Percentiles rank a stretch among this genome's conserved stretches.
Conservation (phyloP, 2,113 vertebrate genomes). For the Stegostoma tigrinum region DNA sequence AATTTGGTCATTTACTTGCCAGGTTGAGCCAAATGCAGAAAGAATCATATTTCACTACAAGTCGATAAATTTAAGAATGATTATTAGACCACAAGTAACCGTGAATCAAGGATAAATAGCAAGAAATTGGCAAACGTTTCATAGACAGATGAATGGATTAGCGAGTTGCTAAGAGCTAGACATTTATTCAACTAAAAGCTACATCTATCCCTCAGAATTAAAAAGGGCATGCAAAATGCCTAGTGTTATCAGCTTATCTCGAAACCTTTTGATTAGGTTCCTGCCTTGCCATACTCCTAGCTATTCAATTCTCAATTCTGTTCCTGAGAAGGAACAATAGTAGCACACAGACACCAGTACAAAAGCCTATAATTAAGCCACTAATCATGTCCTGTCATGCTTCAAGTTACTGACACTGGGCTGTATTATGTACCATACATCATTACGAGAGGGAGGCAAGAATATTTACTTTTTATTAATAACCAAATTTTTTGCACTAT, state of each 20-base stretch:
- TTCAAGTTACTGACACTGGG: background rate
- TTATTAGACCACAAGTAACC: background rate
- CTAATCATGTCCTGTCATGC: too few relatives aligned
- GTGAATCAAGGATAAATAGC: background rate
- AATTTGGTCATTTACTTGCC: background rate
- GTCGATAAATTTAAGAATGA: background rate
- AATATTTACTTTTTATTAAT: background rate
- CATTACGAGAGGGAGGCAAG: background rate
- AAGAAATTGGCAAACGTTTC: background rate
- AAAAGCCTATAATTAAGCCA: constrained; percentile 16
- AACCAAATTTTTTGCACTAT: background rate
- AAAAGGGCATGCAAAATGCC: background rate
- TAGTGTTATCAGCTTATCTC: background rate
- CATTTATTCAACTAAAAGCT: background rate
- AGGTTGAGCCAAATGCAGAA: background rate
- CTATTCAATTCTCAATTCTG: background rate
- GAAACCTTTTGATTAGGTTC: background rate
- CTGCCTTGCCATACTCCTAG: background rate
- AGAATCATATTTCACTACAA: background rate
- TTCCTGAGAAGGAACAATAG: constrained; percentile 5
- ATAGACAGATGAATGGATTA: background rate
- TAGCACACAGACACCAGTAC: background rate
- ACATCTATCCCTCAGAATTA: background rate
- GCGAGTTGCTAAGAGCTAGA: background rate
- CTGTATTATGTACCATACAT: background rate